These are phyloP conservation scores for Rhinella marina DNA, from an alignment of 2,797 vertebrate species.

Conservation along the genomic window DNA sequence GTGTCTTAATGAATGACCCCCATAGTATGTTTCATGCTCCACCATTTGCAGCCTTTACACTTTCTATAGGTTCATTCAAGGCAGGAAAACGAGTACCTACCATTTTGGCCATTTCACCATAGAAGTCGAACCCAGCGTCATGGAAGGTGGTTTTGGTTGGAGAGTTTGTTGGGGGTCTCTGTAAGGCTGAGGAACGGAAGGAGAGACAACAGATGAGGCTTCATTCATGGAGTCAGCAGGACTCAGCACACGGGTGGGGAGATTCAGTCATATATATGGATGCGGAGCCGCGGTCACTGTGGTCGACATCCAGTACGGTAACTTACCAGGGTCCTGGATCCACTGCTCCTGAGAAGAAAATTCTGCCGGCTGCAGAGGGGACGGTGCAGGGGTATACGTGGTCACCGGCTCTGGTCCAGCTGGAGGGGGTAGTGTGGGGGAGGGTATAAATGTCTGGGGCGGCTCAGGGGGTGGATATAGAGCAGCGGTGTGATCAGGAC, in stretches of 20 bases:
- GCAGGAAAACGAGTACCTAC: constrained; percentile 66
- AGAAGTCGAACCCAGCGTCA: constrained; percentile 80
- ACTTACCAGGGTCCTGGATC: constrained; percentile 73
- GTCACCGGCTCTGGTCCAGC: constrained; percentile 68
- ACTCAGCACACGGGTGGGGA: not conserved
- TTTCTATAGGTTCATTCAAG: too few species aligned
- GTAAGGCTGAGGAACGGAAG: constrained; percentile 61
- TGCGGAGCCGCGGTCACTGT: too few species aligned
- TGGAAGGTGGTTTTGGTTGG: constrained; percentile 71
- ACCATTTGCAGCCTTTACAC: too few species aligned
- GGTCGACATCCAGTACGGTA: too few species aligned
- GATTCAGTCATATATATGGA: not conserved
- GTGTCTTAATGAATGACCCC: too few species aligned
- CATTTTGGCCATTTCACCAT: constrained; percentile 83
- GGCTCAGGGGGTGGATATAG: constrained; percentile 55
- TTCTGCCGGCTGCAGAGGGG: constrained; percentile 70
- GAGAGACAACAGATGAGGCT: not conserved
- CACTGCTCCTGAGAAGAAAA: constrained; percentile 66
- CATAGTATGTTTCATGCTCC: too few species aligned
- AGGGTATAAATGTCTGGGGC: constrained; percentile 66
- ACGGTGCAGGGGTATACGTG: constrained; percentile 70
- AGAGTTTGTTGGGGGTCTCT: constrained; percentile 62
- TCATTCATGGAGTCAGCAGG: not conserved
- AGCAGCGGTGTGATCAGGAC: constrained; percentile 31
- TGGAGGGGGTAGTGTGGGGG: constrained; percentile 69